These are phyloP conservation scores for Lagothrix lagotricha DNA, from an alignment of 2,797 vertebrate species.

Conservation along the genomic window DNA sequence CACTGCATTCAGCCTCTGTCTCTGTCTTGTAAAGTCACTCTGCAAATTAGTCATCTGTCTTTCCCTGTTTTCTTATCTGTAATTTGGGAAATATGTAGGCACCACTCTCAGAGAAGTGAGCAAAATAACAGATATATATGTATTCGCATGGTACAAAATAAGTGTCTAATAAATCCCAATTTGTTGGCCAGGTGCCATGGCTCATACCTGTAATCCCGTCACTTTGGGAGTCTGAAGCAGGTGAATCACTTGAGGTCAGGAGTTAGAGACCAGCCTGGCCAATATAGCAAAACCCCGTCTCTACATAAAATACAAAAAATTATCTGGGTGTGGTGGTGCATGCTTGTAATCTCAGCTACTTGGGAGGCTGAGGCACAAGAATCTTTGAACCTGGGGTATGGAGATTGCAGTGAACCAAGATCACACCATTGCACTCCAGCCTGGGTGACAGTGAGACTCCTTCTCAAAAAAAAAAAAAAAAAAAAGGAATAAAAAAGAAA, in stretches of 20 bases:
- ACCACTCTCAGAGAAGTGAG: background rate
- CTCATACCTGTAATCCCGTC: background rate
- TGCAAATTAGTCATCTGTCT: background rate
- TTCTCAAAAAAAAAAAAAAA: background rate
- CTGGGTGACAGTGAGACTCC: background rate
- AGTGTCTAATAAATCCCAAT: background rate
- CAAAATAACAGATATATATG: background rate
- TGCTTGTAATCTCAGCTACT: background rate
- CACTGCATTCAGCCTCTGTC: background rate
- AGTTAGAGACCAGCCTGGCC: background rate
- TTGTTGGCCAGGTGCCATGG: background rate
- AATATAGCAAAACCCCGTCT: background rate
- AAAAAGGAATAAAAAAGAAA: too few species aligned
- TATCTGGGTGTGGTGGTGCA: background rate
- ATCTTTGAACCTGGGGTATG: background rate
- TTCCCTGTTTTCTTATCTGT: background rate
- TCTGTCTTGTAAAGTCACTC: background rate
- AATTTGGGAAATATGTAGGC: background rate
- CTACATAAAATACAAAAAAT: background rate
- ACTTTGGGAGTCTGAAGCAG: background rate
- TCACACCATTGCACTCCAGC: background rate
- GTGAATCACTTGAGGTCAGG: background rate
- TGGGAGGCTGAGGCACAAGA: background rate
- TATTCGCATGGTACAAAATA: background rate
- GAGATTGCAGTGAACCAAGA: background rate